Conservation (phyloP, 2,113 vertebrate genomes). For the Chinchilla lanigera region DNA sequence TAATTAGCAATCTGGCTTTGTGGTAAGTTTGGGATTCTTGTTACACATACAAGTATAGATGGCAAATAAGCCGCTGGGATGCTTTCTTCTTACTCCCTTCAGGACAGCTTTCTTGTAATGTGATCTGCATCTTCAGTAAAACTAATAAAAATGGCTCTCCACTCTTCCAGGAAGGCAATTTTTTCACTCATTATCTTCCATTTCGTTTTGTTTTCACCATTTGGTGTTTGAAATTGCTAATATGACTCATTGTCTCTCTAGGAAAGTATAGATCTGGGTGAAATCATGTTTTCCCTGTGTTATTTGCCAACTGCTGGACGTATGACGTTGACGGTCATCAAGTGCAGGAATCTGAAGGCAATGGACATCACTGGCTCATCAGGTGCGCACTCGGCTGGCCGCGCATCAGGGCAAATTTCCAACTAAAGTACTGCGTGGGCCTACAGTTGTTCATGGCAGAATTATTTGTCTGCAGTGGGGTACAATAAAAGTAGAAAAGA, state of each 20-base stretch:
- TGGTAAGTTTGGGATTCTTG: not conserved
- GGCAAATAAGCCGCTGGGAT: not conserved
- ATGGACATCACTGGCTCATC: constrained; percentile 99
- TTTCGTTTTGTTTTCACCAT: not conserved
- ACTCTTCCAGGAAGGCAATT: not conserved
- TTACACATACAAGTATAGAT: not conserved
- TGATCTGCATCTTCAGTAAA: not conserved
- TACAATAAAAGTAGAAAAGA: not conserved
- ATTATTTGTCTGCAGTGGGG: not conserved
- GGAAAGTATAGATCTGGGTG: constrained; percentile 98
- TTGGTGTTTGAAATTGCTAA: constrained; percentile 47
- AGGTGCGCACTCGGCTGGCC: constrained; percentile 85
- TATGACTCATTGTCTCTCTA: constrained; percentile 79
- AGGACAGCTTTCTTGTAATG: not conserved
- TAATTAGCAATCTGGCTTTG: not conserved
- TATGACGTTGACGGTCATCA: constrained; percentile 99
- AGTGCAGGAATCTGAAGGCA: constrained; percentile 98
- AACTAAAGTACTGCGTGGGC: not conserved
- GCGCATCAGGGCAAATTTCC: not conserved
- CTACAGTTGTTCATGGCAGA: not conserved
- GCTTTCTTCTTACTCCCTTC: not conserved
- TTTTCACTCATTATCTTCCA: not conserved
- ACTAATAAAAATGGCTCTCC: not conserved
- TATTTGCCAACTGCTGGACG: constrained; percentile 98
- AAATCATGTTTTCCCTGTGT: constrained; percentile 99